phyloP scores from a whole-genome alignment of 2,888 invertebrate genomes.

The Drosophila meridionalis region DNA sequence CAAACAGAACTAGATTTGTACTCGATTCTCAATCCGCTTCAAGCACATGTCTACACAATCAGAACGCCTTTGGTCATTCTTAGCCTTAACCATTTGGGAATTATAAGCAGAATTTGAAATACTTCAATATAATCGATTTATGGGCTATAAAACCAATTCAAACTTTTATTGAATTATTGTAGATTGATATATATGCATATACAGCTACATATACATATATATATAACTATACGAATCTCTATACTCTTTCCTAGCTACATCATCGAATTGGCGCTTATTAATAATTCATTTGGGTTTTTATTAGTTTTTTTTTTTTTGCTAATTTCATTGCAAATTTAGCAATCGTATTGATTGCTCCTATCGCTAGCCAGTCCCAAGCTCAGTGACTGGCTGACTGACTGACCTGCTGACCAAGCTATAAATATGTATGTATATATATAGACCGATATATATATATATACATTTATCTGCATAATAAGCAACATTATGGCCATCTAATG shows the following conservation, averaged over 20 bases:
- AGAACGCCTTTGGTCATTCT: background rate
- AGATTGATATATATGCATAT: background rate
- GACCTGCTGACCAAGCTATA: slow-evolving; percentile 13
- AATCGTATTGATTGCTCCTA: slow-evolving; percentile 37
- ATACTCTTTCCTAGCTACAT: background rate
- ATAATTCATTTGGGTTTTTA: slow-evolving; percentile 20
- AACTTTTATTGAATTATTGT: background rate
- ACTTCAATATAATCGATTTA: background rate
- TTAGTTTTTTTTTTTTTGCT: slow-evolving; percentile 6
- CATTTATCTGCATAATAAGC: slow-evolving; percentile 59
- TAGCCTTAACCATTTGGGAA: background rate
- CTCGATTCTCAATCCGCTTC: background rate
- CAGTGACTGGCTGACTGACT: background rate
- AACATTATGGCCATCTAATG: slow-evolving; percentile 55
- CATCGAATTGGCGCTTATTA: background rate
- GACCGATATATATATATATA: slow-evolving; percentile 5
- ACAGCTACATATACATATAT: background rate
- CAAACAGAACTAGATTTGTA: background rate
- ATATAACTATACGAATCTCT: background rate
- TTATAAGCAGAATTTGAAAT: background rate
- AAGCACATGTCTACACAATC: background rate
- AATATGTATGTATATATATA: background rate
- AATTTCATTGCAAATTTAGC: slow-evolving; percentile 33
- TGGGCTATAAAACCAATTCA: background rate
- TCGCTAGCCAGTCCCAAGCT: background rate